Base-by-base conservation (phyloP, 2,888 invertebrate species). In the Opisthograptis luteolata region DNA sequence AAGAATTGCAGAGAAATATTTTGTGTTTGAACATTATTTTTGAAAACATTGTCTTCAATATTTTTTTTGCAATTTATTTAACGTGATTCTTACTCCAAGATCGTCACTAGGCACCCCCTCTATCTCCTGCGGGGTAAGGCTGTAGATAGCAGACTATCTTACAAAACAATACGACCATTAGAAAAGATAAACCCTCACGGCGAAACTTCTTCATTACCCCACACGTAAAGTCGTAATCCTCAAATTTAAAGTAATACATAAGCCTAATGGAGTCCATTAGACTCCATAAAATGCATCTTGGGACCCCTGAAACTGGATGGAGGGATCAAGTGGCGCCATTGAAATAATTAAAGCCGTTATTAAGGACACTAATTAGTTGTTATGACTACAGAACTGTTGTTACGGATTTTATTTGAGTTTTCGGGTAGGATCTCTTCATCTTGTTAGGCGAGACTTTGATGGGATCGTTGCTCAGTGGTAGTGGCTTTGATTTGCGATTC, bases 161-260 rank as follows among this genome's bases (percentile, higher is more conserved):
- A 15, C 13, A 22, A 36, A 37, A 31, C 31, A 32, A 46, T 37
- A 32, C 27, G 25, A 32, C 10, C 8, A 40, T 25, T 32, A 27
- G 32, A 27, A 20, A 46, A 40, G 34, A 40, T 40, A 40, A 46
- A 22, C 35, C 10, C n/a, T 9, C 15, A 22, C 35, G 34, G 22
- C 24, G 3, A 10, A 49, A 42, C 48, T 49, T 49, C 42, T 49
- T 42, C 36, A 42, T 42, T 37, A 48, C 2, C 28, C 36, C 32
- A 49, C 42, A 47, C 47, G 31, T 25, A 39, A 35, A 37, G 37
- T 20, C 48, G 42, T 59, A 53, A 57, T 57, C 48, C 55, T 57
- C 51, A 59, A 62, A 62, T 57, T 61, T 55, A 40, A 62, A 59
- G 55, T 62, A 57, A 59, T 45, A 59, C 57, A 49, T 44, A 53